These are phyloP conservation scores for Epinephelus lanceolatus DNA, from an alignment of 2,113 vertebrate species.

Conservation along the genomic window DNA sequence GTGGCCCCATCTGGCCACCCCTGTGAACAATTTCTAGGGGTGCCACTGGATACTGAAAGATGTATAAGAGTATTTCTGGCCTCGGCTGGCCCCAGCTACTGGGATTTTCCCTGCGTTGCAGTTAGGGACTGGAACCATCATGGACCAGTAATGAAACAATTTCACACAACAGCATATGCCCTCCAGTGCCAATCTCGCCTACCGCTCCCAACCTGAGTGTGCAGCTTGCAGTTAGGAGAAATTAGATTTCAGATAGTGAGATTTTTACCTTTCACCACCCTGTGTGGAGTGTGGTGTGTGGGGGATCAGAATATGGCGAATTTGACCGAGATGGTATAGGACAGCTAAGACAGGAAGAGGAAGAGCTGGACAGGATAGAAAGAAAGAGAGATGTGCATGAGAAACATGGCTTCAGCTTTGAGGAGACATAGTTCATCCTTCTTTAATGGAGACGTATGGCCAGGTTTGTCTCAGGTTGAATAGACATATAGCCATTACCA, in stretches of 20 bases:
- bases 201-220: conserved; percentile 30
- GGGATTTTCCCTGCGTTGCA: conserved; percentile 32
- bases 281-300: not conserved
- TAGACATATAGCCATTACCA: conserved; percentile 5
- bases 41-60: not conserved
- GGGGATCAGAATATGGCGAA: conserved; percentile 3
- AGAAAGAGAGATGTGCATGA: not conserved
- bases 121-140: conserved; percentile 48
- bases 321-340: not conserved
- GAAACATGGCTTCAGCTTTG: not conserved
- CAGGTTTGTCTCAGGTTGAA: conserved; percentile 19
- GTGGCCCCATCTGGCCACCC: no score
- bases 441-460: conserved; percentile 47
- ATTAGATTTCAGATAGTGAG: conserved; percentile 36
- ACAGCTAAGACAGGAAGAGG: not conserved
- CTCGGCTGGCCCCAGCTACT: not conserved
- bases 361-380: not conserved
- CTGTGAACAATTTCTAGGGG: no score
- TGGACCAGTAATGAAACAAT: conserved; percentile 78
- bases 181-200: conserved; percentile 70
- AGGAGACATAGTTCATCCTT: conserved; percentile 19
- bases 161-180: conserved; percentile 80
- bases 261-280: conserved; percentile 20
- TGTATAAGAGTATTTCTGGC: conserved; percentile 5
- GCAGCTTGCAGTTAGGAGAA: conserved; percentile 55